phyloP scores from a whole-genome alignment of 2,113 vertebrate genomes.

The Seriola rivoliana region DNA sequence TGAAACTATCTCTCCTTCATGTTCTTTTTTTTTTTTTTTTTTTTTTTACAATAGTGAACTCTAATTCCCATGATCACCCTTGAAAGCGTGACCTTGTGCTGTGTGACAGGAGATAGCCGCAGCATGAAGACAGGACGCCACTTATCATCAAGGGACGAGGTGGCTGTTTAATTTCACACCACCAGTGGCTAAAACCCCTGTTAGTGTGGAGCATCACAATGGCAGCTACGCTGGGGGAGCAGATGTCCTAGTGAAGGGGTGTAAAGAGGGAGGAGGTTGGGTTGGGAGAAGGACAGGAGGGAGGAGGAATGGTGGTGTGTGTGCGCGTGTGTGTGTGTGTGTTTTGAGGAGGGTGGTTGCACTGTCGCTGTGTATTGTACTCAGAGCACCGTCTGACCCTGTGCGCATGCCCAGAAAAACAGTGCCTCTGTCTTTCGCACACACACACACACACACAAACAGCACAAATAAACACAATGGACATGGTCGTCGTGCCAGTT shows the following conservation, averaged over 20 bases:
- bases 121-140: constrained; percentile 79
- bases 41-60: constrained; percentile 73
- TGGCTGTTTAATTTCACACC: constrained; percentile 85
- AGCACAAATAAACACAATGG: constrained; percentile 34
- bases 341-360: constrained; percentile 19
- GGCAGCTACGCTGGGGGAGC: constrained; percentile 77
- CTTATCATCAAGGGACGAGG: constrained; percentile 81
- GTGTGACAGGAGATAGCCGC: constrained; percentile 77
- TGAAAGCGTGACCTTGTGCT: constrained; percentile 80
- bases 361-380: constrained; percentile 65
- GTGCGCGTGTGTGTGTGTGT: constrained; percentile 19
- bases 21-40: constrained; percentile 53
- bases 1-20: constrained; percentile 41
- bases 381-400: constrained; percentile 61
- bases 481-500: constrained; percentile 5
- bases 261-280: constrained; percentile 74
- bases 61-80: constrained; percentile 81
- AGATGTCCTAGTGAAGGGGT: constrained; percentile 81
- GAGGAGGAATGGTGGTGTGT: constrained; percentile 47
- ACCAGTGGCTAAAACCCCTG: constrained; percentile 80
- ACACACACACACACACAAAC: constrained; percentile 15
- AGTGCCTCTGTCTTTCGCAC: constrained; percentile 33
- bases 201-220: constrained; percentile 79
- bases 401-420: constrained; percentile 62
- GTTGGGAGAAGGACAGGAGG: constrained; percentile 55